These are phyloP conservation scores for Ornithoptera priamus DNA, from an alignment of 2,888 invertebrate species.

Conservation along the genomic window DNA sequence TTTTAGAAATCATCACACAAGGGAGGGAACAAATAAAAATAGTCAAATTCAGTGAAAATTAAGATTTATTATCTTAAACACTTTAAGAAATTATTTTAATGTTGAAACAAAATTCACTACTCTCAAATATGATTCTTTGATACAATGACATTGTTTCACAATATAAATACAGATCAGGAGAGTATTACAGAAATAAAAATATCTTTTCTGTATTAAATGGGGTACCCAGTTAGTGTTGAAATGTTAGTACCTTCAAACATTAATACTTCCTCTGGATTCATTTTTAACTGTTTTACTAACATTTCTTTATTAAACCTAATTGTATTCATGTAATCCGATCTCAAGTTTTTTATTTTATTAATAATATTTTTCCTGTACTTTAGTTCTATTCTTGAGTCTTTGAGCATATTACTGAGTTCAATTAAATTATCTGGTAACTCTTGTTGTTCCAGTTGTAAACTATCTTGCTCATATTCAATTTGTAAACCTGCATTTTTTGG, in stretches of 20 bases:
- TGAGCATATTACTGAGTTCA: constrained; percentile 49
- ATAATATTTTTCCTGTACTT: constrained; percentile 53
- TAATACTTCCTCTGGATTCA: constrained; percentile 54
- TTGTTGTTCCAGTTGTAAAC: constrained; percentile 32
- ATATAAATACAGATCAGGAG: too few relatives aligned
- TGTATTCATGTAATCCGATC: constrained; percentile 50
- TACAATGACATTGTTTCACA: too few relatives aligned
- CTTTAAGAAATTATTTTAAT: too few relatives aligned
- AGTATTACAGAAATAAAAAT: background rate
- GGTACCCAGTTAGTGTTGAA: constrained; percentile 55
- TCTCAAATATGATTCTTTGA: too few relatives aligned
- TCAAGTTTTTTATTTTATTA: constrained; percentile 51
- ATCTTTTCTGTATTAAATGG: background rate
- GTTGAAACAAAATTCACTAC: too few relatives aligned
- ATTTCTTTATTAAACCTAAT: constrained; percentile 53
- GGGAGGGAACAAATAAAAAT: too few relatives aligned
- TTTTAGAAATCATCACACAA: too few relatives aligned
- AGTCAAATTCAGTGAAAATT: too few relatives aligned
- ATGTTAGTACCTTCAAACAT: constrained; percentile 66
- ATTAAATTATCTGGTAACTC: constrained; percentile 52
- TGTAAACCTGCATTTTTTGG: constrained; percentile 39
- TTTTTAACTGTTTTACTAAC: constrained; percentile 55
- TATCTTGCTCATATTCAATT: constrained; percentile 47
- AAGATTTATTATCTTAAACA: too few relatives aligned
- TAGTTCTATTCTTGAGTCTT: constrained; percentile 44